Conservation (phyloP, 1,140 invertebrate species). For the Cydia pomonella region DNA sequence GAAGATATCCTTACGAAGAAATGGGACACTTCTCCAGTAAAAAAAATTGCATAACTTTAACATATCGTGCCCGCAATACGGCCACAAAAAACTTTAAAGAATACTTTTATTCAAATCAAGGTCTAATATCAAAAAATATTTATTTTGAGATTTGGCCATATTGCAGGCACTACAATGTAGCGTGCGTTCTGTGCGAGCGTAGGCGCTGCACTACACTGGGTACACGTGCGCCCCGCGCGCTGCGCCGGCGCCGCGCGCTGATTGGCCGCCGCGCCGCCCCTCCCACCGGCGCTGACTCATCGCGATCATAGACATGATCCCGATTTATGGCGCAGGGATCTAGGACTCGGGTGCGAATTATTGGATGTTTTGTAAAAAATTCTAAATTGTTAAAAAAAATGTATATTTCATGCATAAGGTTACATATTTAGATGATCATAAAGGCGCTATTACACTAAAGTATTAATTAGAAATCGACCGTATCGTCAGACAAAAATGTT, state of each 20-base stretch:
- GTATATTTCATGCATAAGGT: no score
- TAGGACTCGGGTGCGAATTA: background rate
- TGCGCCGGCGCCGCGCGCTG: slow-evolving; percentile 43
- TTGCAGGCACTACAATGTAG: background rate
- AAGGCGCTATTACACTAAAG: no score
- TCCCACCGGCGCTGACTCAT: slow-evolving; percentile 61
- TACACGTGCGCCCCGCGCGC: slow-evolving; percentile 50
- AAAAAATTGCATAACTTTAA: no score
- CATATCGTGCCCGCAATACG: background rate
- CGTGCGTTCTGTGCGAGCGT: slow-evolving; percentile 20
- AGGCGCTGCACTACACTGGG: slow-evolving; percentile 37
- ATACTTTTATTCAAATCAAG: no score
- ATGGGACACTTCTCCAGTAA: no score
- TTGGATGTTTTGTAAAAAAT: background rate
- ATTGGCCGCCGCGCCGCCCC: slow-evolving; percentile 66
- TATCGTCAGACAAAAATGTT: no score
- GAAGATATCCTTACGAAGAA: no score
- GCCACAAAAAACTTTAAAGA: no score
- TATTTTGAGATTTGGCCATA: background rate
- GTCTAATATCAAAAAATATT: background rate
- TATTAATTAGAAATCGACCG: no score
- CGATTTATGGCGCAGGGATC: slow-evolving; percentile 3
- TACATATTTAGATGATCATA: no score
- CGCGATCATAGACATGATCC: slow-evolving; percentile 3
- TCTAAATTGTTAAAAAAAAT: background rate